These are phyloP conservation scores for Macaria notata DNA, from an alignment of 2,888 invertebrate genomes.

Conservation along the genomic window DNA sequence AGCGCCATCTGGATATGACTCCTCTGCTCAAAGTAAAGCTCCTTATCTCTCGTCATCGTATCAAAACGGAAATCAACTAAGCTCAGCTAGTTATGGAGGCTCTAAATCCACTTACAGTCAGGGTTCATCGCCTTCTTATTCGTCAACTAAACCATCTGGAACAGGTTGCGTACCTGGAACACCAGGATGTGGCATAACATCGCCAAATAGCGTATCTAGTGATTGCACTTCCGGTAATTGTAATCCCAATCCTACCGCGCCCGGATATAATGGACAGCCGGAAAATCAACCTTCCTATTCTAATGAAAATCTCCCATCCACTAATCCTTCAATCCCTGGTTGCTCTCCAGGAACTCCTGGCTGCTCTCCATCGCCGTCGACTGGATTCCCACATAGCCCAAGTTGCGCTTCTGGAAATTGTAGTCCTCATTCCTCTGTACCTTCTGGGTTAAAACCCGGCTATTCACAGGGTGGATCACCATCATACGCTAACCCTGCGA, in stretches of 20 bases:
- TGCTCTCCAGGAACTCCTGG: constrained; percentile 3
- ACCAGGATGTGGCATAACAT: not conserved
- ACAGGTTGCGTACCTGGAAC: not conserved
- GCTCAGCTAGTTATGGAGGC: not conserved
- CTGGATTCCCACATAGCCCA: not conserved
- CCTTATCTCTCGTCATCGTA: constrained; percentile 16
- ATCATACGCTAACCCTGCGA: constrained; percentile 1
- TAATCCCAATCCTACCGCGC: not conserved
- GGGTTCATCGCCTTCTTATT: constrained; percentile 5
- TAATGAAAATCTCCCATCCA: not conserved
- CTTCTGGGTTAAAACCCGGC: not conserved
- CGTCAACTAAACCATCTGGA: not conserved
- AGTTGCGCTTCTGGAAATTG: constrained; percentile 2
- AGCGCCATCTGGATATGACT: constrained; percentile 1
- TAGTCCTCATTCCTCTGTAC: not conserved
- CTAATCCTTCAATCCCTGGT: not conserved
- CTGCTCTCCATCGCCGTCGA: not conserved
- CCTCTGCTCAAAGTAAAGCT: constrained; percentile 24
- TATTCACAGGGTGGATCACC: constrained; percentile 5
- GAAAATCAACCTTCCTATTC: not conserved
- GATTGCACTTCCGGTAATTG: not conserved
- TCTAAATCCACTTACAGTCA: constrained; percentile 15
- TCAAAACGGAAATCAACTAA: constrained; percentile 12
- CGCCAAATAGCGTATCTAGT: not conserved
- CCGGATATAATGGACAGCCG: not conserved